Conservation (phyloP, 2,113 vertebrate genomes). For the Epinephelus lanceolatus region DNA sequence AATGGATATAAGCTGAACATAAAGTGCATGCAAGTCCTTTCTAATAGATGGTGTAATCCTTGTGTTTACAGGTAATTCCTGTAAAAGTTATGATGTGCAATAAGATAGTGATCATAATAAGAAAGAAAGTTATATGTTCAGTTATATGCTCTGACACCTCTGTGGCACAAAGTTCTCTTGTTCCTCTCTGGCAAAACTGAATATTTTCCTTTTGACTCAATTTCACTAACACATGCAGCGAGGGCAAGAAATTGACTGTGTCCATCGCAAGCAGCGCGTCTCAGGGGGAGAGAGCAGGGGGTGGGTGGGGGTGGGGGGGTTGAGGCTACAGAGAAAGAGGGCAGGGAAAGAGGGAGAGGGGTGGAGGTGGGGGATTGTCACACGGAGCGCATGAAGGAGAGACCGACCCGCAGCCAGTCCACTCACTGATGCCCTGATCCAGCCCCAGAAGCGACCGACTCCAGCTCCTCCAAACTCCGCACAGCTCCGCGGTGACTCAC, state of each 20-base stretch:
- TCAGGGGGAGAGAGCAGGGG: conserved; percentile 18
- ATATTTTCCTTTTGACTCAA: conserved; percentile 39
- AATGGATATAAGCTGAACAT: not conserved
- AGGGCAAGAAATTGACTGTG: conserved; percentile 41
- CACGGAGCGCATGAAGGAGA: conserved; percentile 65
- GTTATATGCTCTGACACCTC: not conserved
- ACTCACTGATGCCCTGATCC: conserved; percentile 54
- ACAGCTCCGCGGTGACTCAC: conserved; percentile 2
- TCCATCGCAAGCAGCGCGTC: conserved; percentile 54
- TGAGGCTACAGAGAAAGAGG: conserved; percentile 48
- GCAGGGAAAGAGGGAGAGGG: conserved; percentile 39
- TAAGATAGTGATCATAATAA: not conserved
- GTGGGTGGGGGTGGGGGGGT: not conserved
- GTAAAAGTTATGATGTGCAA: not conserved
- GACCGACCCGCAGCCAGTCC: conserved; percentile 68
- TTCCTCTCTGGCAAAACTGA: not conserved
- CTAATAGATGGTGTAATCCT: not conserved
- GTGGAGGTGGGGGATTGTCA: conserved; percentile 40
- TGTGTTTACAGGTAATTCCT: not conserved
- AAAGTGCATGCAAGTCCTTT: not conserved
- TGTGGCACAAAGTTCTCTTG: not conserved
- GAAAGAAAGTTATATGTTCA: not conserved
- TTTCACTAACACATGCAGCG: conserved; percentile 32
- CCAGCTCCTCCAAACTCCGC: conserved; percentile 5
- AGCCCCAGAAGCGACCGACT: conserved; percentile 22